These are phyloP conservation scores for Agrilus planipennis DNA, from an alignment of 1,140 invertebrate genomes.

Conservation along the genomic window DNA sequence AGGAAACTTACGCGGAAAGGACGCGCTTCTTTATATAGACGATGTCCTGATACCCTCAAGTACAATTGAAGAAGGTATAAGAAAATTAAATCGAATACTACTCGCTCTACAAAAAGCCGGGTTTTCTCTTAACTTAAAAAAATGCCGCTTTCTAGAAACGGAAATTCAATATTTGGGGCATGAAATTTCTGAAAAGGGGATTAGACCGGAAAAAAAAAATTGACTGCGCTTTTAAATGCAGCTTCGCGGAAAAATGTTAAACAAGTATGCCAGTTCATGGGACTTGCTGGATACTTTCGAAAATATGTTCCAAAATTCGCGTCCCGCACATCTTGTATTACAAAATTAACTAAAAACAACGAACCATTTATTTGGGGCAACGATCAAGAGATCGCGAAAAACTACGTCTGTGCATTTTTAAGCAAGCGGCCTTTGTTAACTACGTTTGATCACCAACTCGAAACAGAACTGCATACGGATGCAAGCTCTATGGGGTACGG, in stretches of 20 bases:
- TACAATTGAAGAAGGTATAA: slow-evolving; percentile 4
- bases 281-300: slow-evolving; percentile 17
- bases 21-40: slow-evolving; percentile 11
- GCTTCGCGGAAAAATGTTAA: too few species aligned
- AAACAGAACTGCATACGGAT: slow-evolving; percentile 15
- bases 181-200: background rate
- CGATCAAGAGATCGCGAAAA: background rate
- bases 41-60: slow-evolving; percentile 12
- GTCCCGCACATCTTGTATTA: slow-evolving; percentile 17
- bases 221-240: too few species aligned
- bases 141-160: background rate
- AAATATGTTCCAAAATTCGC: slow-evolving; percentile 17
- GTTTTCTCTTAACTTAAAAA: background rate
- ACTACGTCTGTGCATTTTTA: slow-evolving; percentile 2
- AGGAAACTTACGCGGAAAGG: background rate
- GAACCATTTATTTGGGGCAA: slow-evolving; percentile 13
- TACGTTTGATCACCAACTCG: slow-evolving; percentile 10
- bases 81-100: background rate
- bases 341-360: slow-evolving; percentile 11
- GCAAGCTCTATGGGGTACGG: slow-evolving; percentile 8
- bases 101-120: background rate
- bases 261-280: slow-evolving; percentile 16
- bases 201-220: too few species aligned
- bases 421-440: slow-evolving; percentile 6
- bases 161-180: slow-evolving; percentile 12